Evolutionary conservation across 2,797 vertebrate genomes (phyloP).

Genomic region (Triplophysa bombifrons): DNA sequence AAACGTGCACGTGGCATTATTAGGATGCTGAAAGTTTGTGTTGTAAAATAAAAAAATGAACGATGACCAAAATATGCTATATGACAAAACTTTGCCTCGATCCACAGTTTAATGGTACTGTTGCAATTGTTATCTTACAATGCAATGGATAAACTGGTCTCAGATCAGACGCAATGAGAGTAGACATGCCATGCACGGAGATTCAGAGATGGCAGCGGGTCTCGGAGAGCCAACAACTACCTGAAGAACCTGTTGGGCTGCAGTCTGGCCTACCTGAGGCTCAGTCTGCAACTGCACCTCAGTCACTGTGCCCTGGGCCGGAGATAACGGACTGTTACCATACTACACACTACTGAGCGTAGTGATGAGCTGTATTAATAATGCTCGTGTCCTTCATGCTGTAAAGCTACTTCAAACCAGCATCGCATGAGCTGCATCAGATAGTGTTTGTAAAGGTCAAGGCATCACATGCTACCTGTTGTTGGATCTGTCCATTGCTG

Average conservation of each 20-base stretch:
- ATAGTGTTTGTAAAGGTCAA: background rate
- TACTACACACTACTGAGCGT: slow-evolving; percentile 19
- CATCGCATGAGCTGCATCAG: background rate
- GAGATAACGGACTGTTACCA: slow-evolving; percentile 73
- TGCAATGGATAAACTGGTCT: background rate
- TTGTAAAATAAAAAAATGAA: background rate
- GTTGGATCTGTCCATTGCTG: slow-evolving; percentile 87
- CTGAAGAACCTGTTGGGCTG: slow-evolving; percentile 98
- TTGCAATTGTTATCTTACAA: background rate
- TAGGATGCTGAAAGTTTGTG: background rate
- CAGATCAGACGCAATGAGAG: slow-evolving; percentile 7
- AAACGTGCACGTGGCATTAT: background rate
- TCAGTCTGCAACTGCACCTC: slow-evolving; percentile 98
- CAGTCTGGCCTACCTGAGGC: slow-evolving; percentile 93
- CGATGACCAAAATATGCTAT: background rate
- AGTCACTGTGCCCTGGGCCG: slow-evolving; percentile 96
- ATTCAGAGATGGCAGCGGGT: slow-evolving; percentile 53
- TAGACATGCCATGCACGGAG: slow-evolving; percentile 19
- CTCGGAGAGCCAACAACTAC: slow-evolving; percentile 89
- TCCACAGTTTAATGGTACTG: background rate
- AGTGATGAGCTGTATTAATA: background rate
- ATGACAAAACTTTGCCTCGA: background rate
- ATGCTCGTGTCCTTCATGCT: background rate
- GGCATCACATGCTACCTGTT: slow-evolving; percentile 79
- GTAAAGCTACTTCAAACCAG: background rate